These are phyloP conservation scores for Dendrolimus kikuchii DNA, from an alignment of 1,140 invertebrate species.

Conservation along the genomic window DNA sequence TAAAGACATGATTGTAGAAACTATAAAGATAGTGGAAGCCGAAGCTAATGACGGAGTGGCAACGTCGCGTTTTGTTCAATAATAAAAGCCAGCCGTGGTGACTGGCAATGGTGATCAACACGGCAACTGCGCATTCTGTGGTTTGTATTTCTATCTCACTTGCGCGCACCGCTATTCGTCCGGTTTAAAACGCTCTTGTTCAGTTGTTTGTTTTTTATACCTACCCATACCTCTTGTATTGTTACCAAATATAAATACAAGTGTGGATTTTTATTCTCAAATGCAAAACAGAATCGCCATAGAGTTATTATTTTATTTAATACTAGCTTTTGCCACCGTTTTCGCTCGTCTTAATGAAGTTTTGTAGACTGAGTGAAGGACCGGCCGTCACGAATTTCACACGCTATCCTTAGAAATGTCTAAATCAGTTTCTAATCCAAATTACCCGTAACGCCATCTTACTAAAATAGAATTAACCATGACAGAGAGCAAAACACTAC, in stretches of 20 bases:
- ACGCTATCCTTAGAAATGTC: too few species aligned
- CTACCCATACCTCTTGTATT: conserved; percentile 9
- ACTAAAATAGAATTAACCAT: too few species aligned
- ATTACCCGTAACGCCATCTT: too few species aligned
- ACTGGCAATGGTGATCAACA: conserved; percentile 20
- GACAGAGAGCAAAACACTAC: too few species aligned
- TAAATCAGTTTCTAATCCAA: too few species aligned
- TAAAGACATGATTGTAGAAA: not conserved
- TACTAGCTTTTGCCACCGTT: too few species aligned
- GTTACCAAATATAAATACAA: conserved; percentile 3
- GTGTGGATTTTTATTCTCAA: too few species aligned
- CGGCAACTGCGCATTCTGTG: conserved; percentile 52
- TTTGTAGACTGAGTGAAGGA: too few species aligned
- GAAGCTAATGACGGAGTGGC: conserved; percentile 39
- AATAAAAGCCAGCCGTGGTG: conserved; percentile 13
- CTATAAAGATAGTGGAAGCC: conserved; percentile 20
- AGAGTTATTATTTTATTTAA: too few species aligned
- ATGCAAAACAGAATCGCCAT: too few species aligned
- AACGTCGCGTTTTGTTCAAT: conserved; percentile 50
- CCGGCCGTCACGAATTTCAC: too few species aligned
- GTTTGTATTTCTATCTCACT: conserved; percentile 26
- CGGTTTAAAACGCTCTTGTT: conserved; percentile 20
- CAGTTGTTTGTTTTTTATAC: conserved; percentile 18
- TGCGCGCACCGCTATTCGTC: conserved; percentile 26
- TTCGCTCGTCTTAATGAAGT: too few species aligned